These are phyloP conservation scores for Oppia nitens DNA, from an alignment of 1,140 invertebrate genomes.

Conservation along the genomic window DNA sequence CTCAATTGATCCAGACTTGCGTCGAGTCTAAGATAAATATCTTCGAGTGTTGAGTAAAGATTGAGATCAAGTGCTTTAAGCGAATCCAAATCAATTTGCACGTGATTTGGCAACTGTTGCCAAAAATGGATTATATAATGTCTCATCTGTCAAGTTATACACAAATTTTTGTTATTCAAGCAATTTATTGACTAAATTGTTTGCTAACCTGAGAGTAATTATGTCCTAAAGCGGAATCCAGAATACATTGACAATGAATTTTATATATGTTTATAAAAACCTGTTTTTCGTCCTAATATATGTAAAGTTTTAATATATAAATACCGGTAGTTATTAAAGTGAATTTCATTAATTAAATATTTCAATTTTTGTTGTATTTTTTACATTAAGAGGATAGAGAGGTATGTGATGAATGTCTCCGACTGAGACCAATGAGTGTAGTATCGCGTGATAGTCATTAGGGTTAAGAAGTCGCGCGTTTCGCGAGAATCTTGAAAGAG, in stretches of 20 bases:
- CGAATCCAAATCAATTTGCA: not conserved
- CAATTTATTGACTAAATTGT: not conserved
- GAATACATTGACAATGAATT: slow-evolving; percentile 11
- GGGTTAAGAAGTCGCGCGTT: not conserved
- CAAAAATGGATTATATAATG: slow-evolving; percentile 14
- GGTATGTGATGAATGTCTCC: not conserved
- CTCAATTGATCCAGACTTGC: not conserved
- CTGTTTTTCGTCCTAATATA: slow-evolving; percentile 4
- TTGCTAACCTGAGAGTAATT: not conserved
- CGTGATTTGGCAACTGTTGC: slow-evolving; percentile 7
- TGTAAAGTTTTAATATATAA: no score
- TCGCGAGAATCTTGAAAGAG: not conserved
- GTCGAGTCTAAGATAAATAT: not conserved
- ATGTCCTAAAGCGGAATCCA: not conserved
- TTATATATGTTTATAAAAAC: slow-evolving; percentile 9
- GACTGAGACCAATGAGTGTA: slow-evolving; percentile 8
- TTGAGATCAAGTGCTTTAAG: not conserved
- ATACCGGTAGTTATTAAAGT: no score
- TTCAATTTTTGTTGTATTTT: no score
- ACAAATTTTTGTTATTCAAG: not conserved
- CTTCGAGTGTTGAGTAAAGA: slow-evolving; percentile 4
- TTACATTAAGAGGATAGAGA: not conserved
- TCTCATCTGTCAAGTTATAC: slow-evolving; percentile 1
- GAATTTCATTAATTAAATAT: no score
- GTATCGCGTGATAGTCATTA: slow-evolving; percentile 9